Evolutionary conservation across 2,113 vertebrate genomes (phyloP).

Genomic region (Caracal caracal): DNA sequence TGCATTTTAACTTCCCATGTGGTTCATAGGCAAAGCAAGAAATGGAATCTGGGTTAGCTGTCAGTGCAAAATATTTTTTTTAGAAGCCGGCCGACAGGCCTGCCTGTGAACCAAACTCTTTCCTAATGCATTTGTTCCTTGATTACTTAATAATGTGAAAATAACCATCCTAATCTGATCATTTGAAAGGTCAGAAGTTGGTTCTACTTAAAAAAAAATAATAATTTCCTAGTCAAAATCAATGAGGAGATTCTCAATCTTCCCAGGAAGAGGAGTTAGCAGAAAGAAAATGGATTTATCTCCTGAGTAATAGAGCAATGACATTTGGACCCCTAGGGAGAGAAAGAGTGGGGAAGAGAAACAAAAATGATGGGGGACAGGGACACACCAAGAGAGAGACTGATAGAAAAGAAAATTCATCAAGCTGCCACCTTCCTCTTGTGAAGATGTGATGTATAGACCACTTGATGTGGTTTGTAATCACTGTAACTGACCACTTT

Average conservation of each 20-base stretch:
- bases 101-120: conserved; percentile 85
- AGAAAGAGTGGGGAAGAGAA: conserved; percentile 78
- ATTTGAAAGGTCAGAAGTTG: conserved; percentile 93
- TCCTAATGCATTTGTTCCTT: conserved; percentile 89
- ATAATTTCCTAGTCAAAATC: conserved; percentile 89
- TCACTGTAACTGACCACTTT: conserved; percentile 78
- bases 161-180: conserved; percentile 91
- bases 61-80: conserved; percentile 84
- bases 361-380: conserved; percentile 84
- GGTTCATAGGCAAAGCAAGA: conserved; percentile 87
- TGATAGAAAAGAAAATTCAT: conserved; percentile 83
- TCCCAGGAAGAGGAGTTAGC: conserved; percentile 85
- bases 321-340: conserved; percentile 86
- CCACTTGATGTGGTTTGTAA: conserved; percentile 75
- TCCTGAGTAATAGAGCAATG: conserved; percentile 83
- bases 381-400: conserved; percentile 77
- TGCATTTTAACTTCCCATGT: conserved; percentile 93
- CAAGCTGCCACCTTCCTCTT: conserved; percentile 83
- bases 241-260: conserved; percentile 86
- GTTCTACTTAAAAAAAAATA: conserved; percentile 85
- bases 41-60: conserved; percentile 89
- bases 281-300: conserved; percentile 84
- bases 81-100: conserved; percentile 77
- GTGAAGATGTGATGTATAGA: conserved; percentile 78
- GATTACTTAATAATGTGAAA: conserved; percentile 93